These are phyloP conservation scores for Lasioglossum zephyrum DNA, from an alignment of 2,888 invertebrate species.

Conservation along the genomic window DNA sequence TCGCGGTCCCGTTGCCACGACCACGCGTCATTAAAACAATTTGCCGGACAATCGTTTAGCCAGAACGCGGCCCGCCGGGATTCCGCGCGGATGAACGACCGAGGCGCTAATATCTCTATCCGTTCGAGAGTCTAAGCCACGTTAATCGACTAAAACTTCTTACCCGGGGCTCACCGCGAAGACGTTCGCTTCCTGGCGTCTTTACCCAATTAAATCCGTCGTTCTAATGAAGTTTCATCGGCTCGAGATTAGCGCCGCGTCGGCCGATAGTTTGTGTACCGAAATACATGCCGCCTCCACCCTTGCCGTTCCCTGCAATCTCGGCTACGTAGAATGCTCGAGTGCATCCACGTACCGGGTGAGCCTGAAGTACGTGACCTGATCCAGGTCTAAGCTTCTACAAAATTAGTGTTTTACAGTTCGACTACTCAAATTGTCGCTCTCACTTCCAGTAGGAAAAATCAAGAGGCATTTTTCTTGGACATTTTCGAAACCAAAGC, in stretches of 20 bases:
- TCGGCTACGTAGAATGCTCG: slow-evolving; percentile 42
- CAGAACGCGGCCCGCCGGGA: slow-evolving; percentile 1
- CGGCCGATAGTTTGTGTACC: slow-evolving; percentile 21
- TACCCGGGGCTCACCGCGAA: background rate
- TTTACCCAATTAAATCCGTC: slow-evolving; percentile 60
- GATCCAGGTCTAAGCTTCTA: background rate
- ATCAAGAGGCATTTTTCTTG: background rate
- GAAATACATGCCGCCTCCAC: slow-evolving; percentile 33
- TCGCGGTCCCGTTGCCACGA: slow-evolving; percentile 25
- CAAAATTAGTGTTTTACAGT: background rate
- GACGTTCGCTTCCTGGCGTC: slow-evolving; percentile 9
- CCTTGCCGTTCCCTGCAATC: slow-evolving; percentile 12
- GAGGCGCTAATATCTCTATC: slow-evolving; percentile 15
- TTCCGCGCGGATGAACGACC: slow-evolving; percentile 5
- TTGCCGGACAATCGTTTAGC: slow-evolving; percentile 19
- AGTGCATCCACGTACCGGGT: slow-evolving; percentile 35
- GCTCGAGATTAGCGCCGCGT: slow-evolving; percentile 49
- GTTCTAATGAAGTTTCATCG: slow-evolving; percentile 60
- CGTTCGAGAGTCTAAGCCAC: background rate
- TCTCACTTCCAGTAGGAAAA: background rate
- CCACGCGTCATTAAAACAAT: slow-evolving; percentile 37
- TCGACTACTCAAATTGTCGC: background rate
- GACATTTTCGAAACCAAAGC: background rate
- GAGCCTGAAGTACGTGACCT: background rate
- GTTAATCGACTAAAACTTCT: slow-evolving; percentile 12